phyloP scores from a whole-genome alignment of 1,140 invertebrate genomes.

The Drosophila triauraria region DNA sequence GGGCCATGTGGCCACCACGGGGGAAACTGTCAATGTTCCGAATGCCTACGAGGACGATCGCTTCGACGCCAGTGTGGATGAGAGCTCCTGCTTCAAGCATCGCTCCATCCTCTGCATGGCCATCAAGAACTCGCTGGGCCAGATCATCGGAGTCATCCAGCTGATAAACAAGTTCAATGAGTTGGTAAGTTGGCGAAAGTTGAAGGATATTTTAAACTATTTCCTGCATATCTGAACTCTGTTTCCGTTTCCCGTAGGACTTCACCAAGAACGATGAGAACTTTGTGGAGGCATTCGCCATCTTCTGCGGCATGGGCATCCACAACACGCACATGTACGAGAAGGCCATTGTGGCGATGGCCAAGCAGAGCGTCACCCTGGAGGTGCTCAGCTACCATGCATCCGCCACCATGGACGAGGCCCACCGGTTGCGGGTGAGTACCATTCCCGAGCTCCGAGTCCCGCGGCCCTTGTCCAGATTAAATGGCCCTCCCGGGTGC shows the following conservation, averaged over 20 bases:
- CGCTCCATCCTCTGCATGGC: slow-evolving; percentile 96
- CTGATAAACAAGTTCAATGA: slow-evolving; percentile 97
- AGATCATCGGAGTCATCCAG: slow-evolving; percentile 97
- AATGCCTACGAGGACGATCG: slow-evolving; percentile 96
- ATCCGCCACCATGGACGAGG: slow-evolving; percentile 95
- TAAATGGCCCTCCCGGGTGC: slow-evolving; percentile 45
- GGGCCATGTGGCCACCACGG: slow-evolving; percentile 97
- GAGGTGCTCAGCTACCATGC: slow-evolving; percentile 98
- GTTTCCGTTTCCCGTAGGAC: slow-evolving; percentile 42
- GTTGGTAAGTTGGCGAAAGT: slow-evolving; percentile 85
- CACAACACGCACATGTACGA: slow-evolving; percentile 99
- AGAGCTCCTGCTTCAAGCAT: slow-evolving; percentile 91
- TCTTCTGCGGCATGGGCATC: slow-evolving; percentile 99
- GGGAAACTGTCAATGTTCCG: slow-evolving; percentile 95
- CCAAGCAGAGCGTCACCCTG: slow-evolving; percentile 97
- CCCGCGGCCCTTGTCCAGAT: slow-evolving; percentile 5
- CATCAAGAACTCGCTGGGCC: slow-evolving; percentile 94
- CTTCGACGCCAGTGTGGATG: slow-evolving; percentile 95
- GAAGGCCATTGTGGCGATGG: slow-evolving; percentile 95
- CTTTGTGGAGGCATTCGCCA: slow-evolving; percentile 97
- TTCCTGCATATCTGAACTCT: neutral
- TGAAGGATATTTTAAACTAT: too few species aligned
- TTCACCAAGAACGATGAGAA: slow-evolving; percentile 97
- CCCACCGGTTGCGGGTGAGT: slow-evolving; percentile 92
- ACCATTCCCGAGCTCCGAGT: neutral